A percentile compares a stretch with the other conserved stretches of the same genome.
Evolutionary conservation across 2,797 vertebrate species (phyloP).

Genomic region (Urosaurus nigricauda): DNA sequence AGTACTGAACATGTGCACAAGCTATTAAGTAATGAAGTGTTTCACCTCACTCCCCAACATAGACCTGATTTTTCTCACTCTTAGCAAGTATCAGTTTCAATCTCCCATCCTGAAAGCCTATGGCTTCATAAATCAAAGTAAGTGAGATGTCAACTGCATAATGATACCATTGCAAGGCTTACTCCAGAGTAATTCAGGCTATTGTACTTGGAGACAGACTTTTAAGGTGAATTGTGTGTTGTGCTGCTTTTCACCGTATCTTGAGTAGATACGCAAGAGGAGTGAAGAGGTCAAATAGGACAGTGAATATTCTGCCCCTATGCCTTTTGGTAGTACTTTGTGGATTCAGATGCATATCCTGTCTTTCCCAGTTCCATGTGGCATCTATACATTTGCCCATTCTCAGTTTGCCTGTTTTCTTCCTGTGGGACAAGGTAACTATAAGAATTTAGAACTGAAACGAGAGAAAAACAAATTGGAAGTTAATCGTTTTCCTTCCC

Average conservation of each 20-base stretch:
- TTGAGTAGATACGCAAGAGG: no score
- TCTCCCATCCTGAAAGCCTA: background rate
- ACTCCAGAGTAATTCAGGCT: background rate
- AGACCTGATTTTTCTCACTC: background rate
- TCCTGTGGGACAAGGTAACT: background rate
- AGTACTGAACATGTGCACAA: background rate
- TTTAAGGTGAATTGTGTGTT: background rate
- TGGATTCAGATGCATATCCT: background rate
- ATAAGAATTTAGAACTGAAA: background rate
- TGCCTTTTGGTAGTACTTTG: background rate
- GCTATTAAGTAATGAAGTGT: background rate
- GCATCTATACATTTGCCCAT: background rate
- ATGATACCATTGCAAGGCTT: background rate
- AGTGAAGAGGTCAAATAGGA: no score
- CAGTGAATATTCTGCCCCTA: no score
- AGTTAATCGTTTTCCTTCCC: constrained; percentile 25
- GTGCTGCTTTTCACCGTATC: background rate
- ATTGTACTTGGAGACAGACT: background rate
- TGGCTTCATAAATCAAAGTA: background rate
- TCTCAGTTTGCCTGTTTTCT: background rate
- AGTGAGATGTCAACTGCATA: background rate
- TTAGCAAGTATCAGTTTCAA: background rate
- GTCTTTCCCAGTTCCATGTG: background rate
- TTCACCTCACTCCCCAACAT: background rate
- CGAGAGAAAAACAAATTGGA: background rate